phyloP scores from a whole-genome alignment of 2,888 invertebrate species.

The Scelioninae gen. 1 region DNA sequence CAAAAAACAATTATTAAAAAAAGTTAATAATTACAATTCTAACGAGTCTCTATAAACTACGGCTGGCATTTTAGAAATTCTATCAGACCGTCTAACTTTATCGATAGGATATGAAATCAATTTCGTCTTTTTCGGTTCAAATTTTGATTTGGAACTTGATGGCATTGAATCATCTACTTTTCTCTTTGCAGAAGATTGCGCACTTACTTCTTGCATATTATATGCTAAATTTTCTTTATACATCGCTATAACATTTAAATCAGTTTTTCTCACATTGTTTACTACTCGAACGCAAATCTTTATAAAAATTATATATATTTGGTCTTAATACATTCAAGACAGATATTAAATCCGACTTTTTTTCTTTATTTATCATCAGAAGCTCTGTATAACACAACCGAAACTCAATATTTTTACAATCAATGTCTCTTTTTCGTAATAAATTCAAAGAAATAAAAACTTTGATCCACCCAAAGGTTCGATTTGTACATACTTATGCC shows the following conservation, averaged over 20 bases:
- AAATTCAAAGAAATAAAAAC: slow-evolving; percentile 3
- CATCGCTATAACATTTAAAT: slow-evolving; percentile 5
- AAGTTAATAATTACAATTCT: not conserved
- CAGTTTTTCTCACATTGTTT: not conserved
- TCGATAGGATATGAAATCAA: slow-evolving; percentile 1
- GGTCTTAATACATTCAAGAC: slow-evolving; percentile 11
- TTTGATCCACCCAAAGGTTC: slow-evolving; percentile 3
- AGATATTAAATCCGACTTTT: slow-evolving; percentile 5
- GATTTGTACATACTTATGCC: too few species aligned
- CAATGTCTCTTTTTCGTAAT: not conserved
- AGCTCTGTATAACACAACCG: not conserved
- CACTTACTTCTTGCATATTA: not conserved
- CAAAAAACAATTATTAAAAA: not conserved
- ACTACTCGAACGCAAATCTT: slow-evolving; percentile 4
- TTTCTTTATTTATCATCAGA: slow-evolving; percentile 3
- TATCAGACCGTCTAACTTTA: slow-evolving; percentile 1
- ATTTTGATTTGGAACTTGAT: not conserved
- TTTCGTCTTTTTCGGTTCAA: not conserved
- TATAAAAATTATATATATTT: slow-evolving; percentile 4
- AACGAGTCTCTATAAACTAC: not conserved
- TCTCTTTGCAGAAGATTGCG: not conserved
- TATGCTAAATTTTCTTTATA: not conserved
- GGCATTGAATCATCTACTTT: not conserved
- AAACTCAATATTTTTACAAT: not conserved
- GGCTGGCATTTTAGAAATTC: not conserved